Conservation (phyloP, 2,113 vertebrate genomes). For the Miniopterus natalensis region DNA sequence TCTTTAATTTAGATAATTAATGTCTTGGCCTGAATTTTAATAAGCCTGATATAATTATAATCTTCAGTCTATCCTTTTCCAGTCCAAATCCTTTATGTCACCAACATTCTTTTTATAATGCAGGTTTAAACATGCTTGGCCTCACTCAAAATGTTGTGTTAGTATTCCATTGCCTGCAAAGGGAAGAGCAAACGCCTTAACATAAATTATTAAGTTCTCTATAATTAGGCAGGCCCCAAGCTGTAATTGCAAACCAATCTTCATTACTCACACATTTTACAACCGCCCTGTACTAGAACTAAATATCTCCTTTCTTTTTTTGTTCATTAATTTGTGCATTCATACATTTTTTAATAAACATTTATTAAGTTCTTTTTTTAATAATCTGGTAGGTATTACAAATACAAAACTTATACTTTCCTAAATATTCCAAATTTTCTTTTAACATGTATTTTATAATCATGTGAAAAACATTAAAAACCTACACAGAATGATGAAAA, state of each 20-base stretch:
- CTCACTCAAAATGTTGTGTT: background rate
- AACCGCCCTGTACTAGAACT: background rate
- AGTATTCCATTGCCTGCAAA: background rate
- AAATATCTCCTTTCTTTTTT: background rate
- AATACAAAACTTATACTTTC: background rate
- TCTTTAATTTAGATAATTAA: background rate
- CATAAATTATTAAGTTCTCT: background rate
- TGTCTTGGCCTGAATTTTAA: background rate
- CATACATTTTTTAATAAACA: background rate
- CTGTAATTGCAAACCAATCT: background rate
- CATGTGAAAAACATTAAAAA: background rate
- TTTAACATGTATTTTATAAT: background rate
- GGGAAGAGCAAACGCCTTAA: background rate
- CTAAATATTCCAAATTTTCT: background rate
- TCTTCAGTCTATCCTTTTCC: background rate
- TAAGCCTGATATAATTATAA: background rate
- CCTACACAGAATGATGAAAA: background rate
- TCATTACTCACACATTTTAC: no score
- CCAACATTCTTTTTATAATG: background rate
- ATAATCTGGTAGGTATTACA: background rate
- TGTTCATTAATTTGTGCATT: background rate
- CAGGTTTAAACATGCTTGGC: background rate
- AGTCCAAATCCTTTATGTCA: background rate
- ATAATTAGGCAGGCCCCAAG: background rate
- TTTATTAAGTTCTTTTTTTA: background rate